Evolutionary conservation across 2,888 invertebrate genomes (phyloP).

Genomic region (Iselma pallidipennis): DNA sequence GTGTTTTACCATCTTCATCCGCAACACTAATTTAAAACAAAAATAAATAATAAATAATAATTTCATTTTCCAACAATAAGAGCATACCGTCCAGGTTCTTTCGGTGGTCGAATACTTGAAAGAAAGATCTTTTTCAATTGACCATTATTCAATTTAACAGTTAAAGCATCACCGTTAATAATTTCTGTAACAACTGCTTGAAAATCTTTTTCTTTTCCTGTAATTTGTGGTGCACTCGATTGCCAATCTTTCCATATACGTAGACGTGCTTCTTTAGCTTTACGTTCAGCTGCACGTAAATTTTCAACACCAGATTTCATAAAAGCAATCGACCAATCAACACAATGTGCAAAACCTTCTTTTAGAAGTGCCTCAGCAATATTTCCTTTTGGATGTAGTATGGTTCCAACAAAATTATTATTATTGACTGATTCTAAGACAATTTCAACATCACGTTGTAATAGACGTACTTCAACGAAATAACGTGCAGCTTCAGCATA

Average conservation of each 20-base stretch:
- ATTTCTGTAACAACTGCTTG: conserved; percentile 85
- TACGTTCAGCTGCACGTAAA: conserved; percentile 70
- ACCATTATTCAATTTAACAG: conserved; percentile 79
- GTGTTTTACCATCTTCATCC: conserved; percentile 71
- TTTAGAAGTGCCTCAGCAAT: conserved; percentile 80
- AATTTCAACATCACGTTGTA: conserved; percentile 90
- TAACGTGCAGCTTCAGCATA: conserved; percentile 91
- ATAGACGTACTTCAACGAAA: conserved; percentile 87
- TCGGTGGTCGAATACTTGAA: conserved; percentile 91
- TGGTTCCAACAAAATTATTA: conserved; percentile 90
- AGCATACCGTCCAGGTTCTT: conserved; percentile 58
- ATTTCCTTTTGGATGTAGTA: conserved; percentile 85
- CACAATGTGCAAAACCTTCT: conserved; percentile 79
- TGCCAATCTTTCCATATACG: conserved; percentile 93
- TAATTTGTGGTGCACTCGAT: conserved; percentile 71
- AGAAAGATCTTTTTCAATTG: conserved; percentile 90
- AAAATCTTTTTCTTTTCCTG: conserved; percentile 81
- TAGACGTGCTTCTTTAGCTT: conserved; percentile 68
- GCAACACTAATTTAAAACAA: conserved; percentile 52
- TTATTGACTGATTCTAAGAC: conserved; percentile 92
- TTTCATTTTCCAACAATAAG: conserved; percentile 3
- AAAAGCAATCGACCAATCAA: conserved; percentile 89
- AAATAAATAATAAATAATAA: conserved; percentile 6
- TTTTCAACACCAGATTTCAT: conserved; percentile 65
- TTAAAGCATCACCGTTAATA: conserved; percentile 91